Base-by-base conservation (phyloP, 2,797 vertebrate genomes). In the Eurystomus glaucurus region DNA sequence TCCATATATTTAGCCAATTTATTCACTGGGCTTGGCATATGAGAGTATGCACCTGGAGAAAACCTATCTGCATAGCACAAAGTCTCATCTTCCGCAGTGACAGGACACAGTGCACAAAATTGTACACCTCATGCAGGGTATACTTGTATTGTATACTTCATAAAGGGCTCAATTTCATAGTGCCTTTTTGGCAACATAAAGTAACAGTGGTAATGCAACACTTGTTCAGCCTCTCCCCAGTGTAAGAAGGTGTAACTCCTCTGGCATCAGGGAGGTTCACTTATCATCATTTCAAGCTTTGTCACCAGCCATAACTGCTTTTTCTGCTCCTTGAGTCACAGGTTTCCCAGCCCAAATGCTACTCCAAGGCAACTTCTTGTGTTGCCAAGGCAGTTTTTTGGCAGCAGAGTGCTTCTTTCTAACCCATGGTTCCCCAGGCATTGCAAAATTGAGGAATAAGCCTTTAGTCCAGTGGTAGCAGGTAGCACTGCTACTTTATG, bases 381-480 rank as follows among this genome's bases (percentile, higher is more conserved):
- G 23, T 82, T 85, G 16, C 29, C 35, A 22, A 10, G 18, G 83
- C 8, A 77, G 28, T 20, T n/a, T 61, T 83, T 69, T 72, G 31
- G 37, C 55, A 51, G 39, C 26, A 39, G 4, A 1, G 0, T 29
- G 13, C 21, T 58, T 46, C 57, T 61, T 57, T 39, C 54, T 54
- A 85, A 52, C 14, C 10, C 0, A 0, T 0, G 1, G 4, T 41
- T 93, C n/a, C n/a, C 4, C 18, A 39, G 26, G n/a, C 28, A 8
- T 3, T 75, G 28, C 4, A 2, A 75, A 78, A 80, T 52, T 0
- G 0, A 84, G 52, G 52, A 88, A 48, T 8, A 10, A 71, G 17
- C 21, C 33, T 83, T 79, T 54, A 10, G 8, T 55, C 52, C 23
- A 8, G 11, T 4, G 11, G 29, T 16, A 65, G 71, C 37, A 52